A percentile compares a stretch with the other conserved stretches of the same genome.
These are phyloP conservation scores for Elephantulus edwardii DNA, from an alignment of 2,113 vertebrate species.

Conservation along the genomic window DNA sequence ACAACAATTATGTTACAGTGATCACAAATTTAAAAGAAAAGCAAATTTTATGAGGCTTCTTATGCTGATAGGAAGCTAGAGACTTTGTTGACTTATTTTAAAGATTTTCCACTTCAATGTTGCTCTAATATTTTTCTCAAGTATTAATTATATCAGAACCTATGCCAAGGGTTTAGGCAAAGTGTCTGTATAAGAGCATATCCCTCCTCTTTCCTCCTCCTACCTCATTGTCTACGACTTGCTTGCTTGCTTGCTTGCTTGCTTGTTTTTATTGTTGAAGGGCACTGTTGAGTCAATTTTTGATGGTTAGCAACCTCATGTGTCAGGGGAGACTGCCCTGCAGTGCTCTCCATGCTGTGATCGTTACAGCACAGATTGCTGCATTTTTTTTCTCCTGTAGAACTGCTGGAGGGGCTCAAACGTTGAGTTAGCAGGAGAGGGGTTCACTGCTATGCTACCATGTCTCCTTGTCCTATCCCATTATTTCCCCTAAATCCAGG, in stretches of 20 bases:
- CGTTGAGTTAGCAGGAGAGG: neutral
- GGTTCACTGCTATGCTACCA: neutral
- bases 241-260: neutral
- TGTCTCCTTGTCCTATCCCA: neutral
- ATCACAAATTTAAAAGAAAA: constrained; percentile 22
- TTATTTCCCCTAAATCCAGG: neutral
- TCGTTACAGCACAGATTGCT: neutral
- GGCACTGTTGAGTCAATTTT: neutral
- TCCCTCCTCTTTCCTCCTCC: neutral
- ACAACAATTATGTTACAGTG: neutral
- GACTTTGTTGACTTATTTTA: neutral
- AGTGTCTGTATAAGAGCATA: neutral
- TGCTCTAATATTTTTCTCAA: neutral
- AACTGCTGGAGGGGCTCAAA: neutral
- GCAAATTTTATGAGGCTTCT: neutral
- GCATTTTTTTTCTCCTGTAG: neutral
- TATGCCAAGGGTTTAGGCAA: neutral
- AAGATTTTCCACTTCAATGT: neutral
- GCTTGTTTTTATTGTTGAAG: neutral
- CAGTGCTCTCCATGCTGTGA: neutral
- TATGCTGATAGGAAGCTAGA: neutral
- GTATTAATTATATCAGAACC: neutral
- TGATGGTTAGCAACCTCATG: neutral
- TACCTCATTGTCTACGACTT: neutral
- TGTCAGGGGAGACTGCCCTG: neutral